A percentile compares a stretch with the other conserved stretches of the same genome.
Conservation (phyloP, 2,888 invertebrate species). For the Perdita meconis region DNA sequence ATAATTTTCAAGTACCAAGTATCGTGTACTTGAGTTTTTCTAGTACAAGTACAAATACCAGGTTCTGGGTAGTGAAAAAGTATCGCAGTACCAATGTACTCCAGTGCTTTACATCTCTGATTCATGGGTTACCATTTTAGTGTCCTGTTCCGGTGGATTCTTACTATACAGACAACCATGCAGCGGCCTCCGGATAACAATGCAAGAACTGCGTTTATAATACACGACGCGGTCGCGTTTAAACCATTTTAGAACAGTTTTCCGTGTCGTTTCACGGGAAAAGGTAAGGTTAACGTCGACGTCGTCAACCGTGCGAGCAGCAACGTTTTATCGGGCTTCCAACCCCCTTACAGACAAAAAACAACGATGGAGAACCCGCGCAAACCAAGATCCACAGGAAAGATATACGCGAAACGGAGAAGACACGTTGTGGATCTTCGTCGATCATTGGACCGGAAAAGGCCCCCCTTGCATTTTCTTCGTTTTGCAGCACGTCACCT, state of each 20-base stretch:
- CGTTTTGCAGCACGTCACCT: constrained; percentile 52
- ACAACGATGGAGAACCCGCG: constrained; percentile 24
- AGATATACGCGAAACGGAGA: constrained; percentile 62
- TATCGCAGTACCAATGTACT: too few species aligned
- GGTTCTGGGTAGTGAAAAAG: too few species aligned
- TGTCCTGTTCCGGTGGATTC: too few species aligned
- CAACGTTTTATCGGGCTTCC: constrained; percentile 46
- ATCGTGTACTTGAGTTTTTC: too few species aligned
- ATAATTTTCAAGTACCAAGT: too few species aligned
- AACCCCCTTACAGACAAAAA: constrained; percentile 53
- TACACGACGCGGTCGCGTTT: neutral
- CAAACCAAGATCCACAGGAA: constrained; percentile 48
- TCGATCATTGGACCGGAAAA: constrained; percentile 61
- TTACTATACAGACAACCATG: too few species aligned
- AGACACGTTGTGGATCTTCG: constrained; percentile 50
- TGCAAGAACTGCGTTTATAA: neutral
- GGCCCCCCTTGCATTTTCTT: constrained; percentile 53
- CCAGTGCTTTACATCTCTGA: too few species aligned
- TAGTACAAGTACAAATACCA: too few species aligned
- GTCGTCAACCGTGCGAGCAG: constrained; percentile 19
- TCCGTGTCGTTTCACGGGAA: neutral
- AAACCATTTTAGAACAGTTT: constrained; percentile 2
- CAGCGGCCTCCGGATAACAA: too few species aligned
- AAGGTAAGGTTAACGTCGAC: too few species aligned
- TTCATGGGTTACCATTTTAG: too few species aligned